Percentiles rank a stretch among this genome's conserved stretches.
Conservation (phyloP, 64 coral and sea anemone genomes). For the Actinia equina region DNA sequence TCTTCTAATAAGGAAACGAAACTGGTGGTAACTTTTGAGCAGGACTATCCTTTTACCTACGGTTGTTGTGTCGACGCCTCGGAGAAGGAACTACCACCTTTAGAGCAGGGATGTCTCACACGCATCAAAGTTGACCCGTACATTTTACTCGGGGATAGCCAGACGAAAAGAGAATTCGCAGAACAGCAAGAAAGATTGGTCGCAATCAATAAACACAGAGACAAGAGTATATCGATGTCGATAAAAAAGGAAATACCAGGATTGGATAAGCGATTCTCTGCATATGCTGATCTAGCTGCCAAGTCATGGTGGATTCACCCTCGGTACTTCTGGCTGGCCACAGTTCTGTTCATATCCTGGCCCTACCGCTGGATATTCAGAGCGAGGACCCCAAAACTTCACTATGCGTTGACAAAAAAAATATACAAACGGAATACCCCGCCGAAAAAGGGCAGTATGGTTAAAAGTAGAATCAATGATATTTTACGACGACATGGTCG, state of each 20-base stretch:
- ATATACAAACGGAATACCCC: constrained; percentile 39
- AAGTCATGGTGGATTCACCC: constrained; percentile 58
- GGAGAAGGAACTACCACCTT: constrained; percentile 33
- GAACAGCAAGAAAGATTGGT: constrained; percentile 34
- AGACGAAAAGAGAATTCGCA: constrained; percentile 34
- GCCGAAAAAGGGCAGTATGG: constrained; percentile 27
- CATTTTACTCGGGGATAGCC: constrained; percentile 52
- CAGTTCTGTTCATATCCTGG: constrained; percentile 51
- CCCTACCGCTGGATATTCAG: constrained; percentile 76
- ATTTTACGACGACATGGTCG: not conserved
- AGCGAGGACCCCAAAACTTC: constrained; percentile 59
- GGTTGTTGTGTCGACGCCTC: constrained; percentile 39
- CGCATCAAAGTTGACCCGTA: constrained; percentile 48
- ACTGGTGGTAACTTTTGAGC: constrained; percentile 14
- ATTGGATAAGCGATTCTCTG: constrained; percentile 39
- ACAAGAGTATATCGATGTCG: constrained; percentile 20
- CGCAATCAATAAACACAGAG: constrained; percentile 34
- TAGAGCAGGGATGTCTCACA: constrained; percentile 20
- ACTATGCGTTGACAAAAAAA: constrained; percentile 52
- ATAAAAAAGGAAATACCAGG: constrained; percentile 32
- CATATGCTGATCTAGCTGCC: constrained; percentile 10
- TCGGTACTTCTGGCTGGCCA: constrained; percentile 59
- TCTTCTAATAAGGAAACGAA: constrained; percentile 20
- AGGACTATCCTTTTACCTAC: constrained; percentile 26
- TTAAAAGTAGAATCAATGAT: not conserved